These are phyloP conservation scores for Dermolepida albohirtum DNA, from an alignment of 2,888 invertebrate genomes.

Conservation along the genomic window DNA sequence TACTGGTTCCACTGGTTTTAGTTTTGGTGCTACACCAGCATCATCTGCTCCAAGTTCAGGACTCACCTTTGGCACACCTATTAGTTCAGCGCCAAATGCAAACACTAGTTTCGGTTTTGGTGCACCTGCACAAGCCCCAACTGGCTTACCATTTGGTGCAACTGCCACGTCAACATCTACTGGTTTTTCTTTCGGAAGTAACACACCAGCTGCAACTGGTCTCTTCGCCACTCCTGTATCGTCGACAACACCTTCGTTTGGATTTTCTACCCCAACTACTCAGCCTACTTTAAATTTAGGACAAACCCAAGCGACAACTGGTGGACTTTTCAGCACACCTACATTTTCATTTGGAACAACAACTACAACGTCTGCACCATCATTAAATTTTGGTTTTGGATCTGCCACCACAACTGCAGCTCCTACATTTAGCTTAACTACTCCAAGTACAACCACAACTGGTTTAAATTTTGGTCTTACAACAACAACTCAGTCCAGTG, in stretches of 20 bases:
- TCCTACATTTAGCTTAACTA: conserved; percentile 56
- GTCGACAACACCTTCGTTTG: conserved; percentile 41
- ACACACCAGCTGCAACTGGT: conserved; percentile 44
- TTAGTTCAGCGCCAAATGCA: conserved; percentile 54
- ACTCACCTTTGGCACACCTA: conserved; percentile 52
- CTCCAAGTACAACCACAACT: conserved; percentile 48
- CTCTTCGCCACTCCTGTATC: conserved; percentile 40
- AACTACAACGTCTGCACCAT: conserved; percentile 46
- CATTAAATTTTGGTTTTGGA: conserved; percentile 55
- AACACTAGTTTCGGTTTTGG: conserved; percentile 53
- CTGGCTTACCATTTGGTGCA: conserved; percentile 52
- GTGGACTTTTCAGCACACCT: conserved; percentile 13
- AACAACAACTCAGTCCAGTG: conserved; percentile 44
- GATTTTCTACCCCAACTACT: conserved; percentile 44
- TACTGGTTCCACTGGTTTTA: conserved; percentile 54
- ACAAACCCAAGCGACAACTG: conserved; percentile 22
- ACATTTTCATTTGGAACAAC: conserved; percentile 46
- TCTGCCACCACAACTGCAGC: conserved; percentile 48
- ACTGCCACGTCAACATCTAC: conserved; percentile 53
- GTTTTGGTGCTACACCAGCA: conserved; percentile 33
- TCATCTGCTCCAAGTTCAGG: conserved; percentile 43
- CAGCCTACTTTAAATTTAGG: conserved; percentile 20
- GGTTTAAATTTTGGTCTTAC: conserved; percentile 44
- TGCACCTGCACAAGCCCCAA: conserved; percentile 53
- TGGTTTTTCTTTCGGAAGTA: conserved; percentile 52